These are phyloP conservation scores for Haemorhous mexicanus DNA, from an alignment of 2,113 vertebrate species.

Conservation along the genomic window DNA sequence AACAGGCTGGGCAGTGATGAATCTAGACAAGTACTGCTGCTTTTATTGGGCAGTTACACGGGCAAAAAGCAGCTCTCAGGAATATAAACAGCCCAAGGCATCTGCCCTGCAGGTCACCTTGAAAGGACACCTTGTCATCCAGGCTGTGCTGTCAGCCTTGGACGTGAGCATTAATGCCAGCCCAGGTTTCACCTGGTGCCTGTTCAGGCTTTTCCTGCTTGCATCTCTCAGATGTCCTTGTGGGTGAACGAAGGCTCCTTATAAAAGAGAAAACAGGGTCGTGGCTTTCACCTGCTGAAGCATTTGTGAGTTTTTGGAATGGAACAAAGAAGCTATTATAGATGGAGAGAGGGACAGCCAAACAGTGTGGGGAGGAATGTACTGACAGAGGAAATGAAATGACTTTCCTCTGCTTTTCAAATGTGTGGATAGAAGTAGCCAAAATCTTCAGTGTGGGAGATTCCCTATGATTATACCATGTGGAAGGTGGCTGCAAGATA, in stretches of 20 bases:
- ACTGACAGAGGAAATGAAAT: conserved; percentile 22
- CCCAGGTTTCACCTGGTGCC: not conserved
- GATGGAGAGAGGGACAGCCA: not conserved
- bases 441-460: not conserved
- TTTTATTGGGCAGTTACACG: not conserved
- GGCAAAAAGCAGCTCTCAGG: not conserved
- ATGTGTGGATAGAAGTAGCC: not conserved
- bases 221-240: not conserved
- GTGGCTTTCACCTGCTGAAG: conserved; percentile 23
- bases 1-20: not conserved
- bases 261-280: not conserved
- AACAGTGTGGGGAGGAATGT: not conserved
- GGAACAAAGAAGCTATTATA: conserved; percentile 30
- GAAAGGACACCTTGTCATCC: not conserved
- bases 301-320: not conserved
- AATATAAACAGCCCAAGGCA: not conserved
- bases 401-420: not conserved
- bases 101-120: conserved; percentile 32
- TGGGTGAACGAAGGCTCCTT: not conserved
- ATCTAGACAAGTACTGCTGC: not conserved
- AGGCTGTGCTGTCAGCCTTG: not conserved
- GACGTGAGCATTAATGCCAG: not conserved
- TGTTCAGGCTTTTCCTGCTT: not conserved
- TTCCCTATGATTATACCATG: not conserved
- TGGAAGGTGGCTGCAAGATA: not conserved